Evolutionary conservation across 2,113 vertebrate species (phyloP), one percentile per base, ranked within the genome.

Genomic region (Psettodes erumei): DNA sequence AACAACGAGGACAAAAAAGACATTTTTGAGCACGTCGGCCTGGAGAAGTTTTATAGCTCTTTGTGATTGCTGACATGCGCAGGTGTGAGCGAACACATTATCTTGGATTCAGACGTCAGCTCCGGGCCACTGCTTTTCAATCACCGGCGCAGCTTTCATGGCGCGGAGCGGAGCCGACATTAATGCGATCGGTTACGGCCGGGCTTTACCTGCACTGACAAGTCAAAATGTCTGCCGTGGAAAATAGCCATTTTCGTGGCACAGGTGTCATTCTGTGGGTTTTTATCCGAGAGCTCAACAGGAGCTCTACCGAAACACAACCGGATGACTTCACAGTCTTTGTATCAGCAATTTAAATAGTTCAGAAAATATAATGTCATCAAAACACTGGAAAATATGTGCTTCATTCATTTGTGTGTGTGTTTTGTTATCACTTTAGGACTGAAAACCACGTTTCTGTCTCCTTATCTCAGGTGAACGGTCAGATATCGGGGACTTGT

Each of bases 381-480:
- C 0, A 2, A 5, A 23, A 25, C 2, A 13, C 8, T 19, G 25
- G 25, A 21, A 21, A 47, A 21, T 18, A 23, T 27, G 21, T 11
- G 2, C 43, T 19, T 7, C 23, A 47, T 40, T 6, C n/a, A n/a
- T 16, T 35, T 61, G 25, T 56, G 33, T 27, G 8, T 5, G 27
- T 21, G n/a, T 32, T 59, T 8, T 0, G 3, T 28, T 16, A 16
- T 38, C 1, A 19, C 3, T 0, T 35, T 28, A 8, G n/a, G 21
- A 28, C 15, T 7, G 23, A 1, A 10, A 40, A 37, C 13, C 23
- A 27, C n/a, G 19, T 27, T 33, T 60, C 4, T 65, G 40, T 33
- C 2, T 42, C 50, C 28, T 0, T 43, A 23, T 10, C n/a, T 38
- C 73, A 89, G 88, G 4, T 88, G 7, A 71, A 28, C 0, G 28